Evolutionary conservation across 2,888 invertebrate species (phyloP), one percentile per base, ranked within the genome.

Genomic region (Protophormia terraenovae): DNA sequence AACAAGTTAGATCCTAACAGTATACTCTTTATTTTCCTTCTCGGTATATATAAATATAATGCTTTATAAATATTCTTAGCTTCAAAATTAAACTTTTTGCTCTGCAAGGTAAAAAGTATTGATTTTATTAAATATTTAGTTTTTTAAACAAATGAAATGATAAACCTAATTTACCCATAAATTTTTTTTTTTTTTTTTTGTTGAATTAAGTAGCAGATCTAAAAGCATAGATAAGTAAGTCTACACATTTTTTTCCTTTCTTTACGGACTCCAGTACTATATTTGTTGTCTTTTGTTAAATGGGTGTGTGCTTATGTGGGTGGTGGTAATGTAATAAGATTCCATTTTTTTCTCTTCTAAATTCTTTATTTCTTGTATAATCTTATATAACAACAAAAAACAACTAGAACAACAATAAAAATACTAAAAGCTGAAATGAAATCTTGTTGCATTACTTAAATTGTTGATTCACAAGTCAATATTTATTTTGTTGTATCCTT

Each of bases 391-490:
- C 24, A 32, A 80, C 16, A 60, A n/a, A n/a, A n/a, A n/a, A n/a
- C n/a, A n/a, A n/a, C n/a, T n/a, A n/a, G n/a, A n/a, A 55, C 16
- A 35, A 14, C 10, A 35, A 14, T 6, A 62, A 22, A 4, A 35
- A 2, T 29, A n/a, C n/a, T 16, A 45, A 45, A 22, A 73, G 47
- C 16, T 73, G 24, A 73, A 73, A 80, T 58, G n/a, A 71, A 75
- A 75, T 76, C 58, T 80, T 72, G 80, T 84, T 80, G 60, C 72
- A 76, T 84, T 80, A 47, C 71, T 84, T 84, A 73, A 79, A 64
- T 80, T 64, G 80, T 84, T 84, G 76, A 84, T 80, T 80, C 76
- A 76, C 80, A 84, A 84, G 80, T 80, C 84, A 84, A 84, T 84
- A 80, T 80, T 84, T 84, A 60, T 69, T 79, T 60, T 72, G 24